Evolutionary conservation across 2,888 invertebrate genomes (phyloP).

Genomic region (Eupithecia dodoneata): DNA sequence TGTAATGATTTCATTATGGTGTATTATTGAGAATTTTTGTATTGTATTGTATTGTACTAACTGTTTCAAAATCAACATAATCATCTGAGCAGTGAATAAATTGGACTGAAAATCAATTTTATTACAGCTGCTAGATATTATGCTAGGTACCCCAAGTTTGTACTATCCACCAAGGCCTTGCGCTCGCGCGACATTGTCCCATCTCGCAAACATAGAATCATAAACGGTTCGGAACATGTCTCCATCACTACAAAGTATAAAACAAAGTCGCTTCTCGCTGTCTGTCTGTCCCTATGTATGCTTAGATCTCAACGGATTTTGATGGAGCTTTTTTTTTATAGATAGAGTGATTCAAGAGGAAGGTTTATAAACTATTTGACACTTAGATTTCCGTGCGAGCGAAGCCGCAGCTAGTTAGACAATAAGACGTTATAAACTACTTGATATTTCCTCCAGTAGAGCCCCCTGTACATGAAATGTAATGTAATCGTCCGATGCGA

Average conservation of each 20-base stretch:
- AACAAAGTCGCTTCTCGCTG: no score
- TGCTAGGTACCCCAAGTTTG: background rate
- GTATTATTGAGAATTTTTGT: no score
- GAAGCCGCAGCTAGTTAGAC: background rate
- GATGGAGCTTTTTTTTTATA: no score
- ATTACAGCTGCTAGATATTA: background rate
- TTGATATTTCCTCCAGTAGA: background rate
- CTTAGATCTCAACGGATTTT: no score
- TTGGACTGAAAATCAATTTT: background rate
- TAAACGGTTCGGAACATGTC: background rate
- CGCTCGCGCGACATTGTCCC: background rate
- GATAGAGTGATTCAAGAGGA: no score
- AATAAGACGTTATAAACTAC: background rate
- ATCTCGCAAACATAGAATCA: background rate
- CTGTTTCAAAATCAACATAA: background rate
- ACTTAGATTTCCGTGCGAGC: no score
- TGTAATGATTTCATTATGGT: no score
- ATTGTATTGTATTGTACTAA: background rate
- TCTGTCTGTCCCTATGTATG: no score
- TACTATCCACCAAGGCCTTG: background rate
- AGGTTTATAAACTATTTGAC: no score
- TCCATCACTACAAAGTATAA: background rate
- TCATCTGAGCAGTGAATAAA: background rate
- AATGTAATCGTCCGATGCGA: conserved; percentile 10
- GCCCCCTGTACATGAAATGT: conserved; percentile 17